These are phyloP conservation scores for Menidia menidia DNA, from an alignment of 2,797 vertebrate species.

Conservation along the genomic window DNA sequence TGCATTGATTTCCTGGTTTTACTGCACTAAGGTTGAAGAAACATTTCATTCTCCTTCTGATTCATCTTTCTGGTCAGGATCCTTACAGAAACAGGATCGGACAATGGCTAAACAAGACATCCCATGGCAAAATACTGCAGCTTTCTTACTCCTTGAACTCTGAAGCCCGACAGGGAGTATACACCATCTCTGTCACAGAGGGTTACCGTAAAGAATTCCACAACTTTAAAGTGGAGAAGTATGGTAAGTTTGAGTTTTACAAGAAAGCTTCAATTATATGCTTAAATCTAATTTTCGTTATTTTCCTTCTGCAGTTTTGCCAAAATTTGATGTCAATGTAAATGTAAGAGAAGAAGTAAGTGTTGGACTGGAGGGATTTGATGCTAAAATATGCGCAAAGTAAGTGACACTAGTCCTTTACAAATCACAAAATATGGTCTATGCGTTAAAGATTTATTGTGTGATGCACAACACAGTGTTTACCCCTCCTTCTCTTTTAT, in stretches of 20 bases:
- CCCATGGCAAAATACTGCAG: conserved; percentile 74
- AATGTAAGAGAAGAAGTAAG: conserved; percentile 18
- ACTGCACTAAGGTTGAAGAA: not conserved
- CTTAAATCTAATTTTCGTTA: not conserved
- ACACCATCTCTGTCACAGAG: conserved; percentile 53
- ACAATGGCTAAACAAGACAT: conserved; percentile 78
- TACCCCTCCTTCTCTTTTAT: not conserved
- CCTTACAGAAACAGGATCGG: conserved; percentile 71
- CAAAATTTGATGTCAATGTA: conserved; percentile 67
- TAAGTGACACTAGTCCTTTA: conserved; percentile 40
- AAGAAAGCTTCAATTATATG: too few species aligned
- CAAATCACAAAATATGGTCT: not conserved
- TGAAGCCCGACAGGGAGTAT: conserved; percentile 73
- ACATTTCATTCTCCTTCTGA: not conserved
- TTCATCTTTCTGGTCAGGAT: conserved; percentile 65
- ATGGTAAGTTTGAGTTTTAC: conserved; percentile 64
- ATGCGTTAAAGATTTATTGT: not conserved
- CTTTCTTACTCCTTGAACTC: conserved; percentile 78
- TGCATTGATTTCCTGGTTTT: too few species aligned
- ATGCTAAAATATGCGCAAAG: conserved; percentile 61
- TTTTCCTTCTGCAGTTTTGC: conserved; percentile 58
- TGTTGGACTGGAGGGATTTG: conserved; percentile 41
- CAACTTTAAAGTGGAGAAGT: conserved; percentile 80
- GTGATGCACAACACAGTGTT: not conserved
- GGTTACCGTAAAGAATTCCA: conserved; percentile 7